Evolutionary conservation across 2,797 vertebrate genomes (phyloP), one percentile per base, ranked within the genome.

Genomic region (Mastacembelus armatus): DNA sequence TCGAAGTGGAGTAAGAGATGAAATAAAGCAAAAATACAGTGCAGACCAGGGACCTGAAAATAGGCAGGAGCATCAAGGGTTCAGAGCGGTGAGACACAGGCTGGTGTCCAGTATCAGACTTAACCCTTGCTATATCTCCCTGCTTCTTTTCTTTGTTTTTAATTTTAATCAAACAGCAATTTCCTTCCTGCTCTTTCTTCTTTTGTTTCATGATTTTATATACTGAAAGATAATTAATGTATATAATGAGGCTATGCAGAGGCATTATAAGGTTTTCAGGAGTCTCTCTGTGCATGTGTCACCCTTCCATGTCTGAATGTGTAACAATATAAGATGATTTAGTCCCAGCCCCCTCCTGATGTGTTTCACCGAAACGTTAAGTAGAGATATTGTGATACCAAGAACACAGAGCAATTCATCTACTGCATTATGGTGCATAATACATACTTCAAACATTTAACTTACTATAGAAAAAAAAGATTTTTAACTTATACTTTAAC

Each of bases 221-320:
- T 56, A 27, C 59, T 5, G 0, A 52, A 32, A 61, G 18, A 57
- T 44, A 57, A 66, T 38, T 61, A 55, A 39, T 76, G 67, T 84
- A 80, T 43, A 81, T 80, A 74, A 81, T 70, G 80, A 49, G 84
- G 71, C 83, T 87, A 85, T 87, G 87, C 86, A 87, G 83, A 84
- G 68, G 64, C 63, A 45, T 78, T 38, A n/a, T 71, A 54, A 27
- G n/a, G 12, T 63, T 45, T 32, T 2, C 35, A 36, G 56, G 52
- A 51, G 60, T 59, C 39, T 44, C 58, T 30, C 51, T 75, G 77
- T 80, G 59, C 55, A 60, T 19, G 35, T 66, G 52, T 77, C 66
- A 48, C 19, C 29, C 26, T 60, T 70, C 51, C 74, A 57, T 30
- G 61, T 58, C 12, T 74, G 62, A 76, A 39, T 61, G 66, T 75